Conservation (phyloP, 2,888 invertebrate species). For the Ommatoiulus sabulosus region DNA sequence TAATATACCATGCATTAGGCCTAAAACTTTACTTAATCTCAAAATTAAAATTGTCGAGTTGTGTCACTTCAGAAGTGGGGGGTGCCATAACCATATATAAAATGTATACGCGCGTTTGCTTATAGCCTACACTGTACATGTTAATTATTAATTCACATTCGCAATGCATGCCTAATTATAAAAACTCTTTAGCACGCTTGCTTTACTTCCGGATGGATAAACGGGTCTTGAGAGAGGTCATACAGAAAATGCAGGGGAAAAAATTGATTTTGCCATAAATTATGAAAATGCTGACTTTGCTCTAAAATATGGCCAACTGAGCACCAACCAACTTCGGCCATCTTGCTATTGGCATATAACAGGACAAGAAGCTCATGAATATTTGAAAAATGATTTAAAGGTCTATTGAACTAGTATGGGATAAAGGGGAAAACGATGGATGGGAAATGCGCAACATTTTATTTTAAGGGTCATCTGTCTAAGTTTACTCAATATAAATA, state of each 20-base stretch:
- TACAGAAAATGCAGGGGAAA: too few relatives aligned
- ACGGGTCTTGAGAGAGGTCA: background rate
- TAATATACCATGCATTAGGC: too few relatives aligned
- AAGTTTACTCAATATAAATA: background rate
- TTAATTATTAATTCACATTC: too few relatives aligned
- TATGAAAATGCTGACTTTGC: background rate
- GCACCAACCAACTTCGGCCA: background rate
- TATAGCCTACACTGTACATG: too few relatives aligned
- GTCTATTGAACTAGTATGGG: background rate
- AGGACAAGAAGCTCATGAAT: background rate
- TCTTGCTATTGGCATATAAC: background rate
- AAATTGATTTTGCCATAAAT: background rate
- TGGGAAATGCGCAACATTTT: background rate
- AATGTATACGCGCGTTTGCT: too few relatives aligned
- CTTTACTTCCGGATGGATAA: background rate
- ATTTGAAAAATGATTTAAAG: conserved; percentile 36
- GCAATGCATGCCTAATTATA: background rate
- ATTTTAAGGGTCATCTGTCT: background rate
- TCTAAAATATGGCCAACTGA: background rate
- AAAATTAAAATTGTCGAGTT: too few relatives aligned
- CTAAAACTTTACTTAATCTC: too few relatives aligned
- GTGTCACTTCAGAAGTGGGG: too few relatives aligned
- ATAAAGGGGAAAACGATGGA: background rate
- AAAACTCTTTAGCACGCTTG: background rate
- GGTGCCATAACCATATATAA: too few relatives aligned